Conservation (phyloP, 2,888 invertebrate species). For the Eupsilia transversa region DNA sequence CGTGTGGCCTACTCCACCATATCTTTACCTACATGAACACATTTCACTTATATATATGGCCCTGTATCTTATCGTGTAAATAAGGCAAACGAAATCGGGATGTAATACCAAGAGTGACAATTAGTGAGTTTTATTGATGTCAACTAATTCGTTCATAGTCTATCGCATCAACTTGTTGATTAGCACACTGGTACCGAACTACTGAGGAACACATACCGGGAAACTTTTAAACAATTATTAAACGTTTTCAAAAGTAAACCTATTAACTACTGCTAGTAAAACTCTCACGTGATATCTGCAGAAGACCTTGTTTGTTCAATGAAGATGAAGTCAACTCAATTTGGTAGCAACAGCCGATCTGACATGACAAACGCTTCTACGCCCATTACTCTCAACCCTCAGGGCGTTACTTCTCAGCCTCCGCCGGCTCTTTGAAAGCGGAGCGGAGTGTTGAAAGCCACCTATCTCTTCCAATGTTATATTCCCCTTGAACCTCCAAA, state of each 20-base stretch:
- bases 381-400: background rate
- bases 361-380: background rate
- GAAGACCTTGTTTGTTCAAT: background rate
- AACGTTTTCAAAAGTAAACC: background rate
- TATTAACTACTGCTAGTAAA: background rate
- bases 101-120: background rate
- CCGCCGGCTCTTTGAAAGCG: background rate
- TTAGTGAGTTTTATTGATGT: background rate
- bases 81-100: background rate
- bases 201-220: too few relatives aligned
- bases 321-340: background rate
- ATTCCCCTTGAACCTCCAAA: background rate
- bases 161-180: conserved; percentile 5
- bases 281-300: background rate
- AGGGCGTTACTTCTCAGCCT: background rate
- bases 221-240: background rate
- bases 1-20: too few relatives aligned
- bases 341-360: background rate
- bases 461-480: background rate
- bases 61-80: background rate
- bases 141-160: background rate
- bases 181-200: background rate
- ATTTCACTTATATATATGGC: background rate
- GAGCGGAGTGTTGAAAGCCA: too few relatives aligned
- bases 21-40: background rate